A percentile compares a stretch with the other conserved stretches of the same genome.
phyloP scores from a whole-genome alignment of 2,888 invertebrate genomes.

The Nemotelus nigrinus region DNA sequence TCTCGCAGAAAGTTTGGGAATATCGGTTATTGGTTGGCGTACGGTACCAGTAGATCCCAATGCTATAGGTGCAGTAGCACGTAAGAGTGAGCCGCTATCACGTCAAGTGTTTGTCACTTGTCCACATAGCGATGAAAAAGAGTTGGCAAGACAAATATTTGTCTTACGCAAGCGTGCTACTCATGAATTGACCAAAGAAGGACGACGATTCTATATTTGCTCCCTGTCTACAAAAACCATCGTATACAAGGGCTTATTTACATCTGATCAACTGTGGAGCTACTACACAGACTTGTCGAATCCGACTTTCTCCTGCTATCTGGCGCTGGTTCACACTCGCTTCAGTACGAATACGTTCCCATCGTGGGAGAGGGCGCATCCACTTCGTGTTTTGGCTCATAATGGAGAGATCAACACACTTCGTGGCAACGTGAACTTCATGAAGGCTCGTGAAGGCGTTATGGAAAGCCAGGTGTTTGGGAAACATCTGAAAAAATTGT shows the following conservation, averaged over 20 bases:
- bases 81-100: constrained; percentile 94
- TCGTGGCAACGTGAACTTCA: constrained; percentile 96
- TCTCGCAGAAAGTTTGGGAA: constrained; percentile 81
- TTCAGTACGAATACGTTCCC: constrained; percentile 99
- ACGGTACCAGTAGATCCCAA: constrained; percentile 89
- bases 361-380: constrained; percentile 99
- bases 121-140: constrained; percentile 63
- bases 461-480: constrained; percentile 90
- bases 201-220: constrained; percentile 94
- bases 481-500: constrained; percentile 81
- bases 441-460: constrained; percentile 98
- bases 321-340: constrained; percentile 96
- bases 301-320: constrained; percentile 89
- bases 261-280: constrained; percentile 89
- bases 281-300: constrained; percentile 77
- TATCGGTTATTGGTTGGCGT: constrained; percentile 92
- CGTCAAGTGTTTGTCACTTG: constrained; percentile 91
- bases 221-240: constrained; percentile 89
- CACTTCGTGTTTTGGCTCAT: constrained; percentile 90
- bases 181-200: constrained; percentile 85
- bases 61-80: constrained; percentile 90
- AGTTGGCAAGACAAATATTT: constrained; percentile 77
- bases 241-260: constrained; percentile 98
- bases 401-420: constrained; percentile 99
- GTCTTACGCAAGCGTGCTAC: constrained; percentile 92